Evolutionary conservation across 2,888 invertebrate genomes (phyloP).

Genomic region (Pecten maximus): DNA sequence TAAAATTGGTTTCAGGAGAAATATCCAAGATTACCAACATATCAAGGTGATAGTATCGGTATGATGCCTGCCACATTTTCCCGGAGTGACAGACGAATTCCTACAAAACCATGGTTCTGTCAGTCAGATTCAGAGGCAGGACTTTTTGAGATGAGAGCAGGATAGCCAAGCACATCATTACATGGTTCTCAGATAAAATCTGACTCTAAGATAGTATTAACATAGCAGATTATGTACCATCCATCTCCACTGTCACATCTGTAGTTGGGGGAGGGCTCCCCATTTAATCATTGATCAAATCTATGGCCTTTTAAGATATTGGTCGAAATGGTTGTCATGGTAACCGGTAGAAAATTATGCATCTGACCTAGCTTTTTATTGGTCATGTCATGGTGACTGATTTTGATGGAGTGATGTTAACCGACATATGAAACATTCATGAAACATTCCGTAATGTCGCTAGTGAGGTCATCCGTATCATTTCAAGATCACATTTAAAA

Average conservation of each 20-base stretch:
- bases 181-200: not conserved
- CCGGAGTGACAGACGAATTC: not conserved
- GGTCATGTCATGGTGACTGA: not conserved
- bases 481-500: no score
- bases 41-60: not conserved
- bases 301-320: not conserved
- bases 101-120: not conserved
- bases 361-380: not conserved
- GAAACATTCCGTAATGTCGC: no score
- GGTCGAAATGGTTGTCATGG: not conserved
- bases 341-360: not conserved
- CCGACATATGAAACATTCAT: no score
- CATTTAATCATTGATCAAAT: not conserved
- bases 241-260: not conserved
- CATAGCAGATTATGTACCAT: not conserved
- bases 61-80: not conserved
- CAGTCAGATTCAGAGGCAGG: not conserved
- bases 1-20: not conserved
- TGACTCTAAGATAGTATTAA: not conserved
- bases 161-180: constrained; percentile 14
- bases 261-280: not conserved
- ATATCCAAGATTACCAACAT: not conserved
- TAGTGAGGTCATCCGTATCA: no score
- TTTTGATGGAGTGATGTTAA: no score
- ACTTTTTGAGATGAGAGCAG: not conserved